Evolutionary conservation across 2,797 vertebrate species (phyloP).

Genomic region (Melanotaenia nigrans): DNA sequence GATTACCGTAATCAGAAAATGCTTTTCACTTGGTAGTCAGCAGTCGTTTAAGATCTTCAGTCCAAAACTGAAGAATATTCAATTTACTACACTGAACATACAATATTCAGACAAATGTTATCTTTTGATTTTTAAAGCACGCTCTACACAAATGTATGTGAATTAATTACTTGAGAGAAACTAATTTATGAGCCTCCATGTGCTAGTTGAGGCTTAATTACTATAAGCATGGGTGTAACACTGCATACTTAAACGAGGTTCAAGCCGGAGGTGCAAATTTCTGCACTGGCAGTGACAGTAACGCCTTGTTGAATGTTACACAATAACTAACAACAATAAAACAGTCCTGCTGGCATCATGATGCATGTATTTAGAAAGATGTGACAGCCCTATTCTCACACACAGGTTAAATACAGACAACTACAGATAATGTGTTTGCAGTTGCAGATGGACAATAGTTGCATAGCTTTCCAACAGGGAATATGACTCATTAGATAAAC

Average conservation of each 20-base stretch:
- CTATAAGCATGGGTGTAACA: slow-evolving; percentile 20
- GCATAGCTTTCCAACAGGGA: slow-evolving; percentile 28
- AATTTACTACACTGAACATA: too few relatives aligned
- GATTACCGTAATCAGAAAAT: too few relatives aligned
- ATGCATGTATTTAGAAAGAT: not conserved
- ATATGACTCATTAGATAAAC: slow-evolving; percentile 47
- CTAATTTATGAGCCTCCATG: slow-evolving; percentile 18
- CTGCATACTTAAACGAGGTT: slow-evolving; percentile 18
- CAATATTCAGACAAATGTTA: too few relatives aligned
- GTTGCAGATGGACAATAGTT: slow-evolving; percentile 35
- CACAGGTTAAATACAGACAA: not conserved
- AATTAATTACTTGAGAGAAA: slow-evolving; percentile 24
- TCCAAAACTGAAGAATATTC: too few relatives aligned
- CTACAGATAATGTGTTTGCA: slow-evolving; percentile 17
- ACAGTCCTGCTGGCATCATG: slow-evolving; percentile 6
- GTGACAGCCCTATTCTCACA: not conserved
- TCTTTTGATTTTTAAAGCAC: too few relatives aligned
- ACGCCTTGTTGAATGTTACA: slow-evolving; percentile 51
- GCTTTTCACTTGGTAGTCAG: too few relatives aligned
- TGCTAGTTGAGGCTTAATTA: slow-evolving; percentile 29
- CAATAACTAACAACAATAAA: slow-evolving; percentile 41
- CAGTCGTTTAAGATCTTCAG: too few relatives aligned
- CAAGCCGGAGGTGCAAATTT: slow-evolving; percentile 19
- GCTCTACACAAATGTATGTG: not conserved
- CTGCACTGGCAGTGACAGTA: slow-evolving; percentile 32